Evolutionary conservation across 2,888 invertebrate genomes (phyloP).

Genomic region (Thymelicus lineola): DNA sequence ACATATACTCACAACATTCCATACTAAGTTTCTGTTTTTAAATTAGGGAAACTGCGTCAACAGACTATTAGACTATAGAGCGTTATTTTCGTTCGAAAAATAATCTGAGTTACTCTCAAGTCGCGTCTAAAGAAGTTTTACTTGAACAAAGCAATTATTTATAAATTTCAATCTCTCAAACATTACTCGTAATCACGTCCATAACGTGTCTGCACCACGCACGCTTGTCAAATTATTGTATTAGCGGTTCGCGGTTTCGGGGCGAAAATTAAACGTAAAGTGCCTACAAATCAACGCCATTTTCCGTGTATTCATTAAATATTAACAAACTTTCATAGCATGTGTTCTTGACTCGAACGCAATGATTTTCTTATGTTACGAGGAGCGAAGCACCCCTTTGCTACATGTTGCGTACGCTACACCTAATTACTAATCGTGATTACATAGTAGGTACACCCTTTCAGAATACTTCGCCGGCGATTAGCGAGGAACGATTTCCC

Average conservation of each 20-base stretch:
- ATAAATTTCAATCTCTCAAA: conserved; percentile 26
- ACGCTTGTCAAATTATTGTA: conserved; percentile 71
- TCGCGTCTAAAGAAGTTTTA: no score
- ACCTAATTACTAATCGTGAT: conserved; percentile 81
- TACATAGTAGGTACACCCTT: conserved; percentile 65
- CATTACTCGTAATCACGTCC: conserved; percentile 38
- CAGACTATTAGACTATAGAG: no score
- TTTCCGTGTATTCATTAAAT: conserved; percentile 71
- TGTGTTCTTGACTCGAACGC: conserved; percentile 73
- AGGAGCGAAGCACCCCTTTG: conserved; percentile 43
- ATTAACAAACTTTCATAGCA: conserved; percentile 83
- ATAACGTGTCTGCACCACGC: conserved; percentile 47
- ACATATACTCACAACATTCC: no score
- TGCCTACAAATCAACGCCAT: conserved; percentile 76
- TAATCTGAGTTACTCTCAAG: no score
- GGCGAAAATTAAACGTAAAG: conserved; percentile 70
- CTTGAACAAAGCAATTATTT: conserved; percentile 19
- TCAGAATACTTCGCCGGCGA: conserved; percentile 8
- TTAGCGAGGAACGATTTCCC: neutral
- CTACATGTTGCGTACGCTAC: conserved; percentile 46
- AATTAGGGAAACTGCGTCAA: no score
- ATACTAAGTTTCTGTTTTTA: no score
- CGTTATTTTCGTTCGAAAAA: no score
- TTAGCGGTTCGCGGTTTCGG: conserved; percentile 66
- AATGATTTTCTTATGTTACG: conserved; percentile 55